Base-by-base conservation (phyloP, 2,113 vertebrate species). In the Nerophis lumbriciformis region DNA sequence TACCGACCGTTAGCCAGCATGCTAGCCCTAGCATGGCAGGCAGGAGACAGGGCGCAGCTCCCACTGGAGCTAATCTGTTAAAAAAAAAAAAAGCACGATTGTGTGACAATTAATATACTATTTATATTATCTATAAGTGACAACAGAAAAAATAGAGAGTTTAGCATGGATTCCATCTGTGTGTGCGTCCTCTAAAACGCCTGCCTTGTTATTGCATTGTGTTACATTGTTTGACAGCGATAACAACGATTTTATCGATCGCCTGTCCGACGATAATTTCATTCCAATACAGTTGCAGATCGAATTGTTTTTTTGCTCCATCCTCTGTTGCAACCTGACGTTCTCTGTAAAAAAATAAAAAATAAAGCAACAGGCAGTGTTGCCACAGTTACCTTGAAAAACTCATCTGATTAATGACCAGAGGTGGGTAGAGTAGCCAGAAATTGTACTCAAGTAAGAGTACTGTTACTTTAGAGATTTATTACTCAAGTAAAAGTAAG, bases 1-100 rank as follows among this genome's bases (percentile, higher is more conserved):
- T 83, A 55, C 37, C 69, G 69, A 68, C 69, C 65, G 83, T 85
- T 85, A 87, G 83, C 83, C 70, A 63, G 71, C 7, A 28, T 78
- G 84, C 84, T 88, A 88, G 48, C 69, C 53, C 42, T 42, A 65
- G 73, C 66, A n/a, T 58, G 65, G 36, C 63, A 55, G 65, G 36
- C 63, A 55, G 79, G 68, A 39, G 53, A 54, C 58, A 68, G 78
- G 83, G 83, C 78, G 81, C 81, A 79, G 83, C 78, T 82, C 75
- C 28, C n/a, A 69, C 61, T 58, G 6, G 71, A 61, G 13, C 71
- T 65, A 56, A 66, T 64, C 48, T 48, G 38, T 28, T n/a, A 2
- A 59, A 71, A 65, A 19, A 19, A 19, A 19, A 28, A 28, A 28
- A 28, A 28, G 53, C 6, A 3, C 7, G 5, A 3, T 39, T 1